Conservation (phyloP, 2,797 vertebrate species). For the Phataginus tetradactyla region DNA sequence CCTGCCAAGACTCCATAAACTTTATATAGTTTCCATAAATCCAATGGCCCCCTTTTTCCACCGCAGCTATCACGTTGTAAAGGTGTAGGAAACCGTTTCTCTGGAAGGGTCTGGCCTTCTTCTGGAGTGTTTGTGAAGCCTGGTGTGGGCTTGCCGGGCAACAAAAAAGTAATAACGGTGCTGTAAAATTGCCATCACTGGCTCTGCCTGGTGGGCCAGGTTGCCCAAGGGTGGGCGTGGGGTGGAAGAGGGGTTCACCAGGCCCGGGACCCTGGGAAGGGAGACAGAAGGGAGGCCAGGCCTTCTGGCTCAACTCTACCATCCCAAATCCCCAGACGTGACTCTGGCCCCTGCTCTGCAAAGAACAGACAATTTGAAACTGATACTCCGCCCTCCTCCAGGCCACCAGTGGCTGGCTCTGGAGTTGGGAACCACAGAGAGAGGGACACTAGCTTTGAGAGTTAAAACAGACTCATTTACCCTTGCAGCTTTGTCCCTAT, state of each 20-base stretch:
- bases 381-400: background rate
- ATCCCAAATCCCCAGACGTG: background rate
- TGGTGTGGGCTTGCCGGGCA: conserved; percentile 74
- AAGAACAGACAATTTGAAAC: conserved; percentile 37
- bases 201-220: conserved; percentile 72
- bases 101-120: conserved; percentile 73
- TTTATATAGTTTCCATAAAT: conserved; percentile 86
- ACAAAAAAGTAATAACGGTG: conserved; percentile 77
- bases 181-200: conserved; percentile 81
- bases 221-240: background rate
- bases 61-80: conserved; percentile 81
- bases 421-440: background rate
- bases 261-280: background rate
- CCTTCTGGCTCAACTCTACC: background rate
- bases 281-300: background rate
- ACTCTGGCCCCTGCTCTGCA: background rate
- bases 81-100: conserved; percentile 79
- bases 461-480: background rate
- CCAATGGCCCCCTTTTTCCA: conserved; percentile 79
- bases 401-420: background rate
- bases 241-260: accelerated
- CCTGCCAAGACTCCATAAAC: conserved; percentile 85
- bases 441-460: background rate
- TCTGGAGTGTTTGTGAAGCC: conserved; percentile 69
- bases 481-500: background rate